Evolutionary conservation across 2,888 invertebrate genomes (phyloP).

Genomic region (Monoplex corrugatus): DNA sequence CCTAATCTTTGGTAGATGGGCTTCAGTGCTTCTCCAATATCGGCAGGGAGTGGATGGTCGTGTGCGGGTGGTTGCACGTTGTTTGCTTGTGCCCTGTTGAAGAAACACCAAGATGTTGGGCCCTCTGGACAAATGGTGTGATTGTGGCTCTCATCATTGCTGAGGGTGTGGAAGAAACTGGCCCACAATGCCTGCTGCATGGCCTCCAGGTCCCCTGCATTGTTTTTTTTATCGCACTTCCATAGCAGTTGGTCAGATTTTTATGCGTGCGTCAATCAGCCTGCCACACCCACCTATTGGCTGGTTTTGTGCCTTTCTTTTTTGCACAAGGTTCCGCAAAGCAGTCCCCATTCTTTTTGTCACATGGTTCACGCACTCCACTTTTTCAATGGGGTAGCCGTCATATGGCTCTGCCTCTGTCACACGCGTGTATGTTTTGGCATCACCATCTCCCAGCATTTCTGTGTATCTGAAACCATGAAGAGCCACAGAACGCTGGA

Average conservation of each 20-base stretch:
- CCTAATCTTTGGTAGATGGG: conserved; percentile 2
- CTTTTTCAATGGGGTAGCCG: conserved; percentile 18
- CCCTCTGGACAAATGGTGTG: neutral
- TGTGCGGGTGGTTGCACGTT: neutral
- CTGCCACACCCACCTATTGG: conserved; percentile 18
- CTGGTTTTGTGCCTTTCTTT: neutral
- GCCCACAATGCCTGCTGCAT: conserved; percentile 25
- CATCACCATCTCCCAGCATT: conserved; percentile 33
- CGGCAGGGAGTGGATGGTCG: neutral
- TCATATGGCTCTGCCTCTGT: neutral
- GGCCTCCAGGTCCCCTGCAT: neutral
- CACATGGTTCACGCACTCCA: conserved; percentile 30
- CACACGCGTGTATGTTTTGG: neutral
- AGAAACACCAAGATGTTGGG: neutral
- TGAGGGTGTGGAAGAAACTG: neutral
- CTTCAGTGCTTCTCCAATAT: neutral
- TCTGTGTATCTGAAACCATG: conserved; percentile 26
- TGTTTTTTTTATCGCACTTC: neutral
- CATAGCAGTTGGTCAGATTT: conserved; percentile 15
- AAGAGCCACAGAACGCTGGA: neutral
- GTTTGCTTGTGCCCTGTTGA: neutral
- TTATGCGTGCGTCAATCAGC: neutral
- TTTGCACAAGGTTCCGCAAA: neutral
- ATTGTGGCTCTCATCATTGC: neutral
- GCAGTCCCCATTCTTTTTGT: conserved; percentile 27